Conservation (phyloP, 35 echinoderm and acorn worm genomes). For the Chiridota heheva region DNA sequence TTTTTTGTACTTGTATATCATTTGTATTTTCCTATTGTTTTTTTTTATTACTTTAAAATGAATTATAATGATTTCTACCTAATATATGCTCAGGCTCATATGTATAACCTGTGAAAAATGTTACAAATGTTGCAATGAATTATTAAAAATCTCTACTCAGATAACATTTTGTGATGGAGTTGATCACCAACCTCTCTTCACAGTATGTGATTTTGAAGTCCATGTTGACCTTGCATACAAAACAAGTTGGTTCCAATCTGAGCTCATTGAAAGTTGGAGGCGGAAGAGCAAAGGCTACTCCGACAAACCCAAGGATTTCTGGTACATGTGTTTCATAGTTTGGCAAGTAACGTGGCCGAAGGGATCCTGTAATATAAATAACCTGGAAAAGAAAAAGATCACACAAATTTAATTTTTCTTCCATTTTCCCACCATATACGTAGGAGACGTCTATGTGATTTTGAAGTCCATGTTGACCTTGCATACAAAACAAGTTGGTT, state of each 20-base stretch:
- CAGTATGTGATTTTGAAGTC: conserved; percentile 92
- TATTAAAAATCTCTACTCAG: too few relatives aligned
- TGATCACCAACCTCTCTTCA: conserved; percentile 86
- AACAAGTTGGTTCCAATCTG: conserved; percentile 75
- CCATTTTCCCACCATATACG: too few relatives aligned
- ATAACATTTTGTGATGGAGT: too few relatives aligned
- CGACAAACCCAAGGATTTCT: conserved; percentile 81
- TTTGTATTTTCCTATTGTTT: too few relatives aligned
- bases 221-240: conserved; percentile 89
- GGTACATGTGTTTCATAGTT: conserved; percentile 73
- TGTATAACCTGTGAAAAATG: too few relatives aligned
- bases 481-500: conserved; percentile 88
- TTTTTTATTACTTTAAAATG: too few relatives aligned
- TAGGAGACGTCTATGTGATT: too few relatives aligned
- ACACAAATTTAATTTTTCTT: too few relatives aligned
- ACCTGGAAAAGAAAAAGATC: conserved; percentile 54
- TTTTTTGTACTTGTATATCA: too few relatives aligned
- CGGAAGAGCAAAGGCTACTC: conserved; percentile 79
- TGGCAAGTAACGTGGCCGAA: conserved; percentile 64
- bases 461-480: conserved; percentile 85
- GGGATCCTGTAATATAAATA: conserved; percentile 83
- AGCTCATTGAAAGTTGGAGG: conserved; percentile 96
- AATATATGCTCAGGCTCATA: too few relatives aligned
- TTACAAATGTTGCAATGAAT: too few relatives aligned
- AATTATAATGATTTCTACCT: too few relatives aligned